Conservation (phyloP, 2,113 vertebrate species). For the Bungarus multicinctus region DNA sequence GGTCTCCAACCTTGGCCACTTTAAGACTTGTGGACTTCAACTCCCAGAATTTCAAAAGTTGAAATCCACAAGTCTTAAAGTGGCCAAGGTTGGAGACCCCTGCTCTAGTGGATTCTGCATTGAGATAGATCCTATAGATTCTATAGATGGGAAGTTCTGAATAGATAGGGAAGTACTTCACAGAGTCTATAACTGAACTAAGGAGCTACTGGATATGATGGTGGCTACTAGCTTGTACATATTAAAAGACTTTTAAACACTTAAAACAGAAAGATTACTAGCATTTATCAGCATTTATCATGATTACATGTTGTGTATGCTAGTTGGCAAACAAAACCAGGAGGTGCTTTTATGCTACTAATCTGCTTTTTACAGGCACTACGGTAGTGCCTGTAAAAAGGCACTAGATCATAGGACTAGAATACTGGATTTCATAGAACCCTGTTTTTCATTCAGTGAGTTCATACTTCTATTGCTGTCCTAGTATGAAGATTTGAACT, state of each 20-base stretch:
- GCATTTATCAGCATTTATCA: not conserved
- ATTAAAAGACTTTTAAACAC: not conserved
- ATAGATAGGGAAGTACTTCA: not conserved
- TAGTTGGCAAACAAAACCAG: not conserved
- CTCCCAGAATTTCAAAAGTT: too few relatives aligned
- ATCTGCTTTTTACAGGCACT: not conserved
- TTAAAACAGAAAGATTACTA: not conserved
- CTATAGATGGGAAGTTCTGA: not conserved
- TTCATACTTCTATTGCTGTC: not conserved
- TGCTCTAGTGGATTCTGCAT: not conserved
- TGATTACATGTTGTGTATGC: not conserved
- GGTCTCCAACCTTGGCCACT: too few relatives aligned
- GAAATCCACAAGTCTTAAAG: too few relatives aligned
- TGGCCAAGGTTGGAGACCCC: too few relatives aligned
- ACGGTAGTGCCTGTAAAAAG: too few relatives aligned
- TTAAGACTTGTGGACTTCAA: too few relatives aligned
- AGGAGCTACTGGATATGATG: not conserved
- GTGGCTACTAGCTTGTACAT: not conserved
- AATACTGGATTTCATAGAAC: not conserved
- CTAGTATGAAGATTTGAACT: not conserved
- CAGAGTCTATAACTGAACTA: not conserved
- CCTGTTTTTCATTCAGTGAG: not conserved
- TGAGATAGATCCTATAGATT: not conserved
- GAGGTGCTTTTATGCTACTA: not conserved
- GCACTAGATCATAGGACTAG: not conserved